A percentile compares a stretch with the other conserved stretches of the same genome.
Conservation (phyloP, 2,113 vertebrate species). For the Chauna torquata region DNA sequence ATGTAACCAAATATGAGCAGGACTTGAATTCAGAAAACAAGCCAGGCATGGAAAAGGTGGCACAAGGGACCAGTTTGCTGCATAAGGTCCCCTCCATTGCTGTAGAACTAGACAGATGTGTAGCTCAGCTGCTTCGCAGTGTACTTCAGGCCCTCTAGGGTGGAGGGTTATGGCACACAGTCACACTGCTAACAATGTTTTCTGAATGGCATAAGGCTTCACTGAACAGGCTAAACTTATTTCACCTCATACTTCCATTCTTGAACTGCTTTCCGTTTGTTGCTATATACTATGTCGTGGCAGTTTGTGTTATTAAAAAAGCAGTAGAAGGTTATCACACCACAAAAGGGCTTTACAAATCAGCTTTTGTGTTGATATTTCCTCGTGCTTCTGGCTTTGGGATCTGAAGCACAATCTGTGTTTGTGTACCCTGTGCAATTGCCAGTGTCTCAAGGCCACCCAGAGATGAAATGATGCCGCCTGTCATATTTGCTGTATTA, state of each 20-base stretch:
- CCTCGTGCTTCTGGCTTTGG: background rate
- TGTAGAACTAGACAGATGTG: background rate
- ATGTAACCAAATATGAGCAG: background rate
- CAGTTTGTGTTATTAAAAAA: background rate
- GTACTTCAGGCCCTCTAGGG: background rate
- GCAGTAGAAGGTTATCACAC: background rate
- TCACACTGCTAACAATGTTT: background rate
- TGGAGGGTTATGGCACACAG: background rate
- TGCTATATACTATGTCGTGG: background rate
- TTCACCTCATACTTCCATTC: background rate
- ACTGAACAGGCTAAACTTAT: background rate
- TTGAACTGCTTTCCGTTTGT: background rate
- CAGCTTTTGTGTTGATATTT: background rate
- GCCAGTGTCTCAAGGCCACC: background rate
- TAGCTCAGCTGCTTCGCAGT: background rate
- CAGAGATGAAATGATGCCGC: background rate
- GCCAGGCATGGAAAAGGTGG: background rate
- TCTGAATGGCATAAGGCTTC: background rate
- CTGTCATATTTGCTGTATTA: background rate
- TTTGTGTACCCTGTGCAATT: background rate
- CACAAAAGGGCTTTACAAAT: background rate
- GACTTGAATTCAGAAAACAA: background rate
- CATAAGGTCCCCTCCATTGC: background rate
- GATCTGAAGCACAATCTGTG: background rate
- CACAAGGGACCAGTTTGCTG: background rate